Base-by-base conservation (phyloP, 2,888 invertebrate genomes). In the Galerucella pusilla region DNA sequence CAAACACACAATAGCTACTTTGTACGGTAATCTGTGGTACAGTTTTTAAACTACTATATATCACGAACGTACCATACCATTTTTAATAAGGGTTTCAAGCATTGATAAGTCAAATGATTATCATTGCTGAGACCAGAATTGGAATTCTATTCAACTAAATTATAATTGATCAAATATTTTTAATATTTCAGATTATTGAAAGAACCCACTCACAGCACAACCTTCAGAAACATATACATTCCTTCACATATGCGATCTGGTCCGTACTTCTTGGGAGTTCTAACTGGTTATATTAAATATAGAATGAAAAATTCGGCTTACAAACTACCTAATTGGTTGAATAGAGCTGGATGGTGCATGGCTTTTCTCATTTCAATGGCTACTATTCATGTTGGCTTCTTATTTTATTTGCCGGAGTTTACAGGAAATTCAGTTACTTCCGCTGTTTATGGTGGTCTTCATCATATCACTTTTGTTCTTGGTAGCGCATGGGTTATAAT, bases 201-300 rank as follows among this genome's bases (percentile, higher is more conserved):
- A 45, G 84, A 85, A 75, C 84, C 84, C 49, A 79, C 82, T 6
- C 42, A 80, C 54, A 82, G 82, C 66, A 66, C 77, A 10, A 82
- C 82, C 1, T 85, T 83, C 73, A 80, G 79, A 63, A 78, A 78
- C 42, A 80, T 84, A 57, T 85, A 85, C 78, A 83, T 83, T 49
- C 85, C 84, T 1, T 81, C 83, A 3, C 85, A 85, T 68, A 81
- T 84, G 80, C 77, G 85, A 42, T 83, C 83, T 12, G 83, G 80
- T 72, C 84, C 85, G 7, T 85, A 85, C 73, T 81, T 84, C 63
- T 76, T 85, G 16, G 85, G 85, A n/a, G 83, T 84, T 68, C 68
- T 83, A 0, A 80, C 82, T 10, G 85, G 83, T 9, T 85, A 83
- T 65, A 54, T 83, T 7, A 83, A 83, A 74, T 84, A 81, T 75